Evolutionary conservation across 2,113 vertebrate species (phyloP), one percentile per base, ranked within the genome.

Genomic region (Phocoena phocoena): DNA sequence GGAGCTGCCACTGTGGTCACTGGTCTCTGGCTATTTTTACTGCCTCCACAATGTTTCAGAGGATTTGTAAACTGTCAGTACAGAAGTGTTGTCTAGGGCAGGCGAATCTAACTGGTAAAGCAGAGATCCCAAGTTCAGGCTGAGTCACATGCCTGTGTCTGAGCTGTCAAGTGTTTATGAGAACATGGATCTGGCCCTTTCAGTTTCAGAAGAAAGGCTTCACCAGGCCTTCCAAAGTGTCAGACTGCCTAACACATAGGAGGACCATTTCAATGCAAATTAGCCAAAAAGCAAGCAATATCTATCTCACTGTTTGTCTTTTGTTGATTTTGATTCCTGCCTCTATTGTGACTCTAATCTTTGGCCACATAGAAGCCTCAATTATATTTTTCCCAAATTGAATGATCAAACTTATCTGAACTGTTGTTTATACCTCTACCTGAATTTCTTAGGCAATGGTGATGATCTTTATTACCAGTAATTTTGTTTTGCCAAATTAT

Each of bases 11-110:
- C 36, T n/a, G 63, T 67, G 67, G 77, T 71, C 77, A 67, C 38
- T 88, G 60, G 18, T 76, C 36, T 89, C 65, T 70, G 41, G 36
- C 87, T 97, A 68, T 92, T 97, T 85, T 86, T 87, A 83, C 62
- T 85, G 53, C 23, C 88, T 79, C 38, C 21, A 62, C 38, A 77
- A 5, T 90, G 71, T 88, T 89, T 73, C 60, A 88, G 77, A 74
- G 60, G 88, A 82, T 85, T 92, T 74, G 2, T 73, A 81, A 73
- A 90, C 53, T 60, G 17, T 82, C 76, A 79, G 58, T 41, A 62
- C 41, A 55, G 62, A 93, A 86, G 58, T 28, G 0, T 53, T 5
- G 8, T 36, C n/a, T 20, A 53, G 26, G 15, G 47, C 25, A 70
- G 25, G 50, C 4, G 8, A 50, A 33, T 93, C 83, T 84, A 80